Evolutionary conservation across 1,140 invertebrate species (phyloP), one percentile per base, ranked within the genome.

Genomic region (Formica exsecta): DNA sequence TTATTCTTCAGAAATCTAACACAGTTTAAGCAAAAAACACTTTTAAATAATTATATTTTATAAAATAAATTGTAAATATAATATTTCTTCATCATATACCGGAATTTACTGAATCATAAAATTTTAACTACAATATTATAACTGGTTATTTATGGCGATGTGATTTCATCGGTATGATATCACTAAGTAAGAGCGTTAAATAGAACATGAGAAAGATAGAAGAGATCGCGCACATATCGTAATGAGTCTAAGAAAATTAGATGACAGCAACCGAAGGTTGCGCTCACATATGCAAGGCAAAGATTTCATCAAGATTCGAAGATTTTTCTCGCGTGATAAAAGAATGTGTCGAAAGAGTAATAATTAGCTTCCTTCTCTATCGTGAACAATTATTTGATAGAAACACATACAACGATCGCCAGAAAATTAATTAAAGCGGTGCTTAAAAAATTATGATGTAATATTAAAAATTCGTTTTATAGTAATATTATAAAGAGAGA

Each of bases 211-310:
- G 16, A 41, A 68, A 54, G 62, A 68, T 54, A 8, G n/a, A 51
- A 48, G 44, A 48, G 3, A 16, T 2, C 3, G 62, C 5, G 13
- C 61, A n/a, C 1, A 48, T 36, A 62, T 65, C 29, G 4, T 66
- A 66, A 79, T 66, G 13, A 54, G n/a, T 66, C 19, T n/a, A 6
- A 79, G 62, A 68, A 68, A 79, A 79, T 79, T 79, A 66, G 62
- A 36, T 29, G 76, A 32, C 61, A 59, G n/a, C 19, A 16, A 66
- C 8, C 32, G 16, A 22, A 51, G 44, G 29, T 9, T 79, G 44
- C 29, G 22, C 22, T 22, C 22, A 22, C 22, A 22, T 22, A 22
- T 22, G 22, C 22, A 22, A 22, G 22, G 22, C 22, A 22, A 22
- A 22, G 22, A 22, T 22, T 22, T 22, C 22, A 22, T 22, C 22